Evolutionary conservation across 2,888 invertebrate genomes (phyloP), one percentile per base, ranked within the genome.

Genomic region (Plagodis pulveraria): DNA sequence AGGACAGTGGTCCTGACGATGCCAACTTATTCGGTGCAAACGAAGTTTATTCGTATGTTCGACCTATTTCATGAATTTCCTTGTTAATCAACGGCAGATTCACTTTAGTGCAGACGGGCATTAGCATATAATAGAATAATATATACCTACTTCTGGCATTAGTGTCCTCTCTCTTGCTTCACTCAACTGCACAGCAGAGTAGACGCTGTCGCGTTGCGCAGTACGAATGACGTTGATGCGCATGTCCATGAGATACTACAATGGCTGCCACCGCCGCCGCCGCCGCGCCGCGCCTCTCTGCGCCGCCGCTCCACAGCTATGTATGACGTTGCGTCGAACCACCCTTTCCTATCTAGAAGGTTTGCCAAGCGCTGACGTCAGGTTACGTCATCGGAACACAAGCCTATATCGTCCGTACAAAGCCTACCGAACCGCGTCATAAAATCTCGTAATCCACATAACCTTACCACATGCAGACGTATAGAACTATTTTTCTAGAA

Each of bases 331-430:
- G 42, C 42, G 6, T 6, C 10, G 22, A 33, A 34, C 45, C 11
- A 59, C 6, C 32, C 40, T 38, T 44, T 52, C 61, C 58, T 54
- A 66, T 70, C 66, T 73, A 72, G 83, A 84, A 86, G 70, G 76
- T 83, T 86, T 83, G 80, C 76, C 75, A 78, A 75, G 66, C 70
- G 54, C 65, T 78, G 80, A 83, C 83, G 81, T 83, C 78, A 81
- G 50, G 53, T 78, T 74, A 80, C 85, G 77, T 84, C 83, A 83
- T 65, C 50, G 22, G 50, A 66, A 70, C 65, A 71, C 69, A 67
- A 34, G 50, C 54, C 50, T 45, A 6, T 42, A 61, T 38, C 32
- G 38, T 46, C n/a, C n/a, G n/a, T n/a, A 5, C 11, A 11, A 50
- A 42, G 41, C 33, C 22, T 50, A 50, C 32, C 41, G 9, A n/a